Conservation (phyloP, 1,140 invertebrate genomes). For the Drosophila leontia region DNA sequence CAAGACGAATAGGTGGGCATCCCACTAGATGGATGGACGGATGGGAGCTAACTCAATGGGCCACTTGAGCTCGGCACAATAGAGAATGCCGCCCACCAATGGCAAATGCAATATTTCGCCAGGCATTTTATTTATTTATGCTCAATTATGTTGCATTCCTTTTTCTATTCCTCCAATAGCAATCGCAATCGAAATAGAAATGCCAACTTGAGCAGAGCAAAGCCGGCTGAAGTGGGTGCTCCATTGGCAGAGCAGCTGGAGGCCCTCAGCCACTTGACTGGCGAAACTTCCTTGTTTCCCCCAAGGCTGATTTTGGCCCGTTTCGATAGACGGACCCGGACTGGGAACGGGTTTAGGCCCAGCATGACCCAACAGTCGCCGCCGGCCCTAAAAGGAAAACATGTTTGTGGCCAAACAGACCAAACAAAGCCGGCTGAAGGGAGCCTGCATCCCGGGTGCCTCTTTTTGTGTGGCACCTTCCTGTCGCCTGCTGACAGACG, state of each 20-base stretch:
- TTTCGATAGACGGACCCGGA: slow-evolving; percentile 19
- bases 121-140: slow-evolving; percentile 61
- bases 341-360: slow-evolving; percentile 65
- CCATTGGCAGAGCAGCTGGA: slow-evolving; percentile 62
- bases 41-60: slow-evolving; percentile 41
- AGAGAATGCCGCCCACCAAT: slow-evolving; percentile 22
- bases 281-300: slow-evolving; percentile 49
- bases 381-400: slow-evolving; percentile 69
- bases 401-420: slow-evolving; percentile 64
- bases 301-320: slow-evolving; percentile 56
- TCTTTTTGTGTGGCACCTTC: slow-evolving; percentile 58
- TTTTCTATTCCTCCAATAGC: slow-evolving; percentile 1
- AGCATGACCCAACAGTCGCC: slow-evolving; percentile 52
- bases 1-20: slow-evolving; percentile 14
- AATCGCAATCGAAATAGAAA: slow-evolving; percentile 49
- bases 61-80: slow-evolving; percentile 56
- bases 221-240: slow-evolving; percentile 53
- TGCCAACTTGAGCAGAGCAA: slow-evolving; percentile 27
- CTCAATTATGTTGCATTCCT: slow-evolving; percentile 61
- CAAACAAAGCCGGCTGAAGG: slow-evolving; percentile 27
- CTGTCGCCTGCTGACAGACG: slow-evolving; percentile 60
- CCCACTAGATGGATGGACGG: slow-evolving; percentile 18
- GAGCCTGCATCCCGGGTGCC: slow-evolving; percentile 22
- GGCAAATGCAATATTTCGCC: slow-evolving; percentile 56
- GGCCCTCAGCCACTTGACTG: slow-evolving; percentile 48